phyloP scores from a whole-genome alignment of 2,888 invertebrate genomes.

The Leptopilina syphax region DNA sequence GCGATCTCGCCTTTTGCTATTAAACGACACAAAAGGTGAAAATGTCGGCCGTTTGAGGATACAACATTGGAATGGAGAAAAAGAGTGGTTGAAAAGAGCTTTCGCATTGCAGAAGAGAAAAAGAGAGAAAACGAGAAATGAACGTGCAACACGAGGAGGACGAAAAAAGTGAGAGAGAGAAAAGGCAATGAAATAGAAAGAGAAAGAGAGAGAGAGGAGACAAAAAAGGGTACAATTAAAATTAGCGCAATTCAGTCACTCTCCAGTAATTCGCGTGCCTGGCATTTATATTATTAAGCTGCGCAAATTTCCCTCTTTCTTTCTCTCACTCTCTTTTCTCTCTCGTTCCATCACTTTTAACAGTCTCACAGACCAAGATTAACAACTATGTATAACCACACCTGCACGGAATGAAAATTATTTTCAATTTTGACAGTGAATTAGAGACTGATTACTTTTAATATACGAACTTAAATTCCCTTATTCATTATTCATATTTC shows the following conservation, averaged over 20 bases:
- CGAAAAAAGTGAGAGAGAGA: constrained; percentile 37
- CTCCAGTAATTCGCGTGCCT: constrained; percentile 70
- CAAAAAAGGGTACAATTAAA: constrained; percentile 72
- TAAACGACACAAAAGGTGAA: constrained; percentile 53
- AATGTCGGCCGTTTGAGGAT: constrained; percentile 53
- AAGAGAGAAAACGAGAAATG: neutral
- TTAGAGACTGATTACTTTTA: constrained; percentile 69
- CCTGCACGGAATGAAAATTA: constrained; percentile 62
- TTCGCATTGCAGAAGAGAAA: neutral
- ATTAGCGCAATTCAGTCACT: constrained; percentile 74
- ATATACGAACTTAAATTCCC: constrained; percentile 62
- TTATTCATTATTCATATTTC: constrained; percentile 63
- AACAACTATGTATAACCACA: constrained; percentile 3
- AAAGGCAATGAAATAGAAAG: neutral
- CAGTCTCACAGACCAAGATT: neutral
- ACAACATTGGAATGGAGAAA: constrained; percentile 58
- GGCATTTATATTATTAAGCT: constrained; percentile 74
- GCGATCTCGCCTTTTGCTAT: constrained; percentile 54
- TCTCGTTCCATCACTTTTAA: neutral
- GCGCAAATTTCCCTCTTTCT: constrained; percentile 66
- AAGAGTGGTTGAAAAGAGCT: constrained; percentile 43
- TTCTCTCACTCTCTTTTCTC: constrained; percentile 22
- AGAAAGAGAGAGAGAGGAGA: constrained; percentile 50
- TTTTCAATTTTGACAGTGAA: constrained; percentile 69
- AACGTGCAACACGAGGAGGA: constrained; percentile 29